Conservation (phyloP, 2,113 vertebrate species). For the Coryphaenoides rupestris region DNA sequence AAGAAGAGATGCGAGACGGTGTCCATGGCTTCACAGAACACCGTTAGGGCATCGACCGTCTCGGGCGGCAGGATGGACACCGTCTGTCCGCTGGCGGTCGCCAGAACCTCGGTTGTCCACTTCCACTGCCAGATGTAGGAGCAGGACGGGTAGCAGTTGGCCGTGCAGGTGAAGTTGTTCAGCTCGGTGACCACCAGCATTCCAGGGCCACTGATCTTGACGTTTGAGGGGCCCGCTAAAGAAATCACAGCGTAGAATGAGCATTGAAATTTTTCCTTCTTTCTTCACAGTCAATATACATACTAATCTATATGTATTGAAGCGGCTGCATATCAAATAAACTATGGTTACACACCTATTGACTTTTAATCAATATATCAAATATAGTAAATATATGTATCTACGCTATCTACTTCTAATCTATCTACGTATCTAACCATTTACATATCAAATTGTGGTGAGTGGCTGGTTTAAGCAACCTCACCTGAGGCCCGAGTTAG, state of each 20-base stretch:
- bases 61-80: constrained; percentile 14
- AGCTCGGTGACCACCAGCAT: constrained; percentile 7
- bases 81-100: neutral
- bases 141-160: constrained; percentile 26
- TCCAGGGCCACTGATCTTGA: constrained; percentile 31
- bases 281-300: no score
- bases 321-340: no score
- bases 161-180: constrained; percentile 9
- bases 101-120: neutral
- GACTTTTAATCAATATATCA: no score
- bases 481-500: no score
- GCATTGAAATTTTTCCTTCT: no score
- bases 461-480: no score
- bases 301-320: no score
- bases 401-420: no score
- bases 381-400: no score
- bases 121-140: constrained; percentile 30
- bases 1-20: constrained; percentile 23
- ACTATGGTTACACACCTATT: no score
- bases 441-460: no score
- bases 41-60: neutral
- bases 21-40: constrained; percentile 26
- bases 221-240: constrained; percentile 31
- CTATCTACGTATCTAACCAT: no score
- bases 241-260: neutral